Percentiles rank a stretch among this genome's conserved stretches.
These are phyloP conservation scores for Neopipo cinnamomea DNA, from an alignment of 2,113 vertebrate species.

Conservation along the genomic window DNA sequence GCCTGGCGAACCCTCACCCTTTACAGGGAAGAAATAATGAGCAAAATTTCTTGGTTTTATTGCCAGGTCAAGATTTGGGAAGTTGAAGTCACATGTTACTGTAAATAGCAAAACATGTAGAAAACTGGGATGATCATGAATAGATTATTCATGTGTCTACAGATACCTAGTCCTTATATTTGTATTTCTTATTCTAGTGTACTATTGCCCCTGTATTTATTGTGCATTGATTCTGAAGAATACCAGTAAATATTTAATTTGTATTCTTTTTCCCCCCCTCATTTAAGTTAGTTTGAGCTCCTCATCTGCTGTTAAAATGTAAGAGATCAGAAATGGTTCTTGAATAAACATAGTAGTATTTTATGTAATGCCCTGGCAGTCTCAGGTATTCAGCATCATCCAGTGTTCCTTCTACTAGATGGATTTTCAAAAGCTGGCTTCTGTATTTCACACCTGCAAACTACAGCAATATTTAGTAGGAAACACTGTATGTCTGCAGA, in stretches of 20 bases:
- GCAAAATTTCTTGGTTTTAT: not conserved
- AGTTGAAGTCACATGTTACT: not conserved
- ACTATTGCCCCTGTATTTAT: not conserved
- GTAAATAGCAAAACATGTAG: not conserved
- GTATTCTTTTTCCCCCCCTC: not conserved
- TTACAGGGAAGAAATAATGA: not conserved
- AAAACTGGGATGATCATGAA: not conserved
- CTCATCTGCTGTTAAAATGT: not conserved
- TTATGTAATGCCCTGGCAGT: not conserved
- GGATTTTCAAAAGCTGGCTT: conserved; percentile 45
- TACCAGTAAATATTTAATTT: not conserved
- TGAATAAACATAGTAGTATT: not conserved
- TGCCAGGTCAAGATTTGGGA: not conserved
- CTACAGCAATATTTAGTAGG: conserved; percentile 37
- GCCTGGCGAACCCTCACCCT: not conserved
- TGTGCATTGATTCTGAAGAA: not conserved
- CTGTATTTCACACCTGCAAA: conserved; percentile 55
- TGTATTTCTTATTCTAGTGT: not conserved
- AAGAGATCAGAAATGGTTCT: not conserved
- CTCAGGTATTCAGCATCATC: not conserved
- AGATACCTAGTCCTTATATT: not conserved
- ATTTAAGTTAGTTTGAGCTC: not conserved
- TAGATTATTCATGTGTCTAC: not conserved
- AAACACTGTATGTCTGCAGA: conserved; percentile 26
- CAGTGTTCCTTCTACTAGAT: not conserved